Evolutionary conservation across 1,140 invertebrate species (phyloP).

Genomic region (Branchinecta lindahli): DNA sequence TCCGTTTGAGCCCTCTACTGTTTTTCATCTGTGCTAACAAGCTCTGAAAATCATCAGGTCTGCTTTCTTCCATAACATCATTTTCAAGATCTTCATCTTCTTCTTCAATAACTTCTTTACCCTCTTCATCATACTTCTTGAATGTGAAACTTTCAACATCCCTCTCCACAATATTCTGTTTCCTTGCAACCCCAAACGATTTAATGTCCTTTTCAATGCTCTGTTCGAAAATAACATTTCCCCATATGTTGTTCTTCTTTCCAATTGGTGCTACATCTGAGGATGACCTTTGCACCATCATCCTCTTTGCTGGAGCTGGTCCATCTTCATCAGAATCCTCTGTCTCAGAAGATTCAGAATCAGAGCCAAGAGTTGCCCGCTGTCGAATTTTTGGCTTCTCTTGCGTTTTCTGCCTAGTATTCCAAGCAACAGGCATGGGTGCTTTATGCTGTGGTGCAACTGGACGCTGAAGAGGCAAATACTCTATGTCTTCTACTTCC

Average conservation of each 20-base stretch:
- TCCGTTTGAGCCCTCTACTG: background rate
- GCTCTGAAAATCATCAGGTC: background rate
- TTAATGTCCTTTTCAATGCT: background rate
- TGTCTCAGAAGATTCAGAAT: background rate
- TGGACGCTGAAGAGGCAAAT: background rate
- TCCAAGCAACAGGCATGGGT: background rate
- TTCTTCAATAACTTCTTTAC: background rate
- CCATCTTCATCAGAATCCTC: background rate
- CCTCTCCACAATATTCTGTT: background rate
- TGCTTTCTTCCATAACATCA: background rate
- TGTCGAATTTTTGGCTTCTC: background rate
- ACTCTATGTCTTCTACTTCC: background rate
- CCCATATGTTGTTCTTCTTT: background rate
- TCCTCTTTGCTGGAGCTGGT: background rate
- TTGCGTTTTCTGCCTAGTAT: background rate
- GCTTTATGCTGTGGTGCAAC: background rate
- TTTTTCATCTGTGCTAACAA: background rate
- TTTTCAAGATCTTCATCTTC: background rate
- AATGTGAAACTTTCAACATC: slow-evolving; percentile 2
- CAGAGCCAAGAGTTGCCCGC: background rate
- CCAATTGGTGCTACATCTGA: background rate
- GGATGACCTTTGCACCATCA: background rate
- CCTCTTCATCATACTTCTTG: background rate
- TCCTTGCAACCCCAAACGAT: background rate
- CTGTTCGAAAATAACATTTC: background rate